Percentiles rank a stretch among this genome's conserved stretches.
phyloP scores from a whole-genome alignment of 2,888 invertebrate species.

The Acrocera orbiculus region DNA sequence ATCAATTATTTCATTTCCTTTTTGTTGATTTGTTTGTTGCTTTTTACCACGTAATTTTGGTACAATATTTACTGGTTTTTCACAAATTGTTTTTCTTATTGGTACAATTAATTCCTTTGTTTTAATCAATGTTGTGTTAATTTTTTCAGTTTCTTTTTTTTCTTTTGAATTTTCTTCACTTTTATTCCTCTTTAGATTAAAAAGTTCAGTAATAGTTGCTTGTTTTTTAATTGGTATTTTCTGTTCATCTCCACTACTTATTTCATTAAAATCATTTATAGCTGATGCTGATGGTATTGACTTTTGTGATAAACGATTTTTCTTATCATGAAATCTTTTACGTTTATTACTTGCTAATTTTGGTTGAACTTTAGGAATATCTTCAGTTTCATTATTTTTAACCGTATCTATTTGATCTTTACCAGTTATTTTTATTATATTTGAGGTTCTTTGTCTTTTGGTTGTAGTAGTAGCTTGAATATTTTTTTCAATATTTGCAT shows the following conservation, averaged over 20 bases:
- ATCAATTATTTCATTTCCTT: no score
- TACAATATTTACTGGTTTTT: constrained; percentile 25
- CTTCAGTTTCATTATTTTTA: neutral
- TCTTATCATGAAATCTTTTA: constrained; percentile 9
- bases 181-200: constrained; percentile 16
- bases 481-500: constrained; percentile 4
- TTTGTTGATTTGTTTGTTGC: constrained; percentile 15
- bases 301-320: constrained; percentile 5
- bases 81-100: constrained; percentile 7
- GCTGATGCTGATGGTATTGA: constrained; percentile 3
- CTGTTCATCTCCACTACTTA: constrained; percentile 10
- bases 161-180: constrained; percentile 19
- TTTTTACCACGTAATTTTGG: constrained; percentile 24
- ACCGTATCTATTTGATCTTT: neutral
- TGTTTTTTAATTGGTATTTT: constrained; percentile 18
- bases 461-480: neutral
- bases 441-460: constrained; percentile 4
- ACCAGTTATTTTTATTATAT: neutral
- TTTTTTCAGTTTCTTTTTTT: constrained; percentile 7
- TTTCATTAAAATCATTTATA: constrained; percentile 2
- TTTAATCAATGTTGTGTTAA: constrained; percentile 3
- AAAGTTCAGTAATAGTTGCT: constrained; percentile 28
- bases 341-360: constrained; percentile 8
- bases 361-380: no score
- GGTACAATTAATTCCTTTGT: constrained; percentile 4